A percentile compares a stretch with the other conserved stretches of the same genome.
Evolutionary conservation across 2,797 vertebrate species (phyloP).

Genomic region (Spinibarbus caldwelli): DNA sequence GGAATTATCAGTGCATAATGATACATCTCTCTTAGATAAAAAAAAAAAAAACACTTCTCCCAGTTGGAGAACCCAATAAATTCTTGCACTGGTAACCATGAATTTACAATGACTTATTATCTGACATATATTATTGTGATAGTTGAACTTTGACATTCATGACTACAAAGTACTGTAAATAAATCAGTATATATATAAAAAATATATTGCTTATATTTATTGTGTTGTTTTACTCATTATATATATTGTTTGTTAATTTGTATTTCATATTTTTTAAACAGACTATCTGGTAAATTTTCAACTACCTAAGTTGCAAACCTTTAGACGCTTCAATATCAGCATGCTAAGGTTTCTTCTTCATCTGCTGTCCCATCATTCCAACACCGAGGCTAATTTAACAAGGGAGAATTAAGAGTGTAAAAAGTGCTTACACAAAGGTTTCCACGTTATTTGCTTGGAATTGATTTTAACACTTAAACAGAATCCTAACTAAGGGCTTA

Average conservation of each 20-base stretch:
- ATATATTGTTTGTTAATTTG: neutral
- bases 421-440: slow-evolving; percentile 64
- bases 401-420: slow-evolving; percentile 60
- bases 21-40: slow-evolving; percentile 48
- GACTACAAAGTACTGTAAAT: neutral
- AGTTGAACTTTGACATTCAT: neutral
- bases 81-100: slow-evolving; percentile 19
- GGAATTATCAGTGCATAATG: slow-evolving; percentile 61
- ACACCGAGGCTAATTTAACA: slow-evolving; percentile 60
- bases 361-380: slow-evolving; percentile 47
- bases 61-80: slow-evolving; percentile 23
- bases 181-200: neutral
- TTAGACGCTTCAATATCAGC: neutral
- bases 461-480: slow-evolving; percentile 67
- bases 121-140: neutral
- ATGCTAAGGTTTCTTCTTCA: slow-evolving; percentile 4
- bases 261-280: neutral
- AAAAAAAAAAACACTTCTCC: slow-evolving; percentile 23
- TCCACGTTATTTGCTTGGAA: slow-evolving; percentile 64
- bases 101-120: slow-evolving; percentile 14
- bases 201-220: neutral
- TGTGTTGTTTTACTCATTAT: neutral
- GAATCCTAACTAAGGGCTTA: slow-evolving; percentile 66
- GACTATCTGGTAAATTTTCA: neutral
- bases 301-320: neutral